These are phyloP conservation scores for Agriopis leucophaearia DNA, from an alignment of 2,888 invertebrate genomes.

Conservation along the genomic window DNA sequence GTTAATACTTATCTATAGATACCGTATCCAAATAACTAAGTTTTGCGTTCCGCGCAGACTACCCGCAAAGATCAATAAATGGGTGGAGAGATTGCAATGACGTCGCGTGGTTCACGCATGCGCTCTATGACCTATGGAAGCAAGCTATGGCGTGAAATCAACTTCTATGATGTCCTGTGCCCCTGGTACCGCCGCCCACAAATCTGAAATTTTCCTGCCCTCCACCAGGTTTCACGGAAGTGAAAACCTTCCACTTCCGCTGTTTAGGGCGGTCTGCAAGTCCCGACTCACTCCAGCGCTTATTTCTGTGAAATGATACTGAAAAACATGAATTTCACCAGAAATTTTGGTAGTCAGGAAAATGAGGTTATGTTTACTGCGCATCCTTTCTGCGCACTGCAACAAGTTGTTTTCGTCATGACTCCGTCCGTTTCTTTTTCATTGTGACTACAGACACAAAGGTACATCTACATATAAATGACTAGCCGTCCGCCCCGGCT, in stretches of 20 bases:
- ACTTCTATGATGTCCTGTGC: conserved; percentile 55
- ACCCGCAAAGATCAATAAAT: conserved; percentile 61
- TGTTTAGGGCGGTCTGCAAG: conserved; percentile 71
- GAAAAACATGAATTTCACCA: conserved; percentile 17
- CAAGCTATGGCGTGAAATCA: conserved; percentile 22
- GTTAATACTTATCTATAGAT: conserved; percentile 1
- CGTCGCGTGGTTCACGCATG: conserved; percentile 61
- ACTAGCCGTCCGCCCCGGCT: too few species aligned
- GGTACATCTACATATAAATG: too few species aligned
- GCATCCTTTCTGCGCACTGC: conserved; percentile 66
- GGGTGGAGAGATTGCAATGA: conserved; percentile 15
- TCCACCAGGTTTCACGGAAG: conserved; percentile 75
- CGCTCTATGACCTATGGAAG: conserved; percentile 48
- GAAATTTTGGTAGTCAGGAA: neutral
- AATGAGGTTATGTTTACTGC: conserved; percentile 52
- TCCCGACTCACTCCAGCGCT: conserved; percentile 27
- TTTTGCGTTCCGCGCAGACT: conserved; percentile 30
- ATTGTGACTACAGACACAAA: too few species aligned
- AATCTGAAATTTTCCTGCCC: conserved; percentile 83
- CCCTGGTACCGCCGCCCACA: conserved; percentile 83
- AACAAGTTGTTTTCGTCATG: conserved; percentile 30
- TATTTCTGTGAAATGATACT: conserved; percentile 1
- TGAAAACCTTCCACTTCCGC: conserved; percentile 70
- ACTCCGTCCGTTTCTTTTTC: conserved; percentile 6
- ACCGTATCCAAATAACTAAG: conserved; percentile 29